Evolutionary conservation across 2,888 invertebrate species (phyloP).

Genomic region (Drosophila pseudotakahashii): DNA sequence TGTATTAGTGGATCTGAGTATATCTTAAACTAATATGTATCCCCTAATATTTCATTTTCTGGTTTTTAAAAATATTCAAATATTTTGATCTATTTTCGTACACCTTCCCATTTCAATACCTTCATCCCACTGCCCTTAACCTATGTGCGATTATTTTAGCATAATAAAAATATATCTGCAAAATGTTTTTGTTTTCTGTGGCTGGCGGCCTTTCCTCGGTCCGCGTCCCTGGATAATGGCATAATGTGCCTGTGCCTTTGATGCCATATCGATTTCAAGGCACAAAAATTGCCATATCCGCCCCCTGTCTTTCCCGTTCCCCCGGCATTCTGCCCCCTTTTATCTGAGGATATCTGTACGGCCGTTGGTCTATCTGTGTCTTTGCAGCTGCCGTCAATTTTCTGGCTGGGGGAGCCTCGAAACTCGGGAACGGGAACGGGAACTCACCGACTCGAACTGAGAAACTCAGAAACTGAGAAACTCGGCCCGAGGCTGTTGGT

Average conservation of each 20-base stretch:
- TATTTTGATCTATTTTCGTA: not conserved
- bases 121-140: slow-evolving; percentile 49
- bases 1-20: too few species aligned
- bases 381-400: slow-evolving; percentile 64
- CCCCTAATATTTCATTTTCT: too few species aligned
- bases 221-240: slow-evolving; percentile 67
- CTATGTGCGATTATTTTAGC: slow-evolving; percentile 78
- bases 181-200: slow-evolving; percentile 47
- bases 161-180: slow-evolving; percentile 78
- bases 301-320: slow-evolving; percentile 51
- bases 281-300: slow-evolving; percentile 75
- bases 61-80: too few species aligned
- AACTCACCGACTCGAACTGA: slow-evolving; percentile 32
- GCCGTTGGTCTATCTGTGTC: slow-evolving; percentile 26
- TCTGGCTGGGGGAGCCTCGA: slow-evolving; percentile 25
- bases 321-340: slow-evolving; percentile 1
- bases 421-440: too few species aligned
- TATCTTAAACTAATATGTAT: too few species aligned
- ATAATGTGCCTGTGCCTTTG: slow-evolving; percentile 67
- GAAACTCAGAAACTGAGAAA: slow-evolving; percentile 54
- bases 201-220: slow-evolving; percentile 55
- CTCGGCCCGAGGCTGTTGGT: slow-evolving; percentile 66
- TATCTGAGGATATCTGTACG: slow-evolving; percentile 4
- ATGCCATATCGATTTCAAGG: slow-evolving; percentile 76
- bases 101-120: not conserved